Evolutionary conservation across 2,888 invertebrate genomes (phyloP), one percentile per base, ranked within the genome.

Genomic region (Campopleginae sp.): DNA sequence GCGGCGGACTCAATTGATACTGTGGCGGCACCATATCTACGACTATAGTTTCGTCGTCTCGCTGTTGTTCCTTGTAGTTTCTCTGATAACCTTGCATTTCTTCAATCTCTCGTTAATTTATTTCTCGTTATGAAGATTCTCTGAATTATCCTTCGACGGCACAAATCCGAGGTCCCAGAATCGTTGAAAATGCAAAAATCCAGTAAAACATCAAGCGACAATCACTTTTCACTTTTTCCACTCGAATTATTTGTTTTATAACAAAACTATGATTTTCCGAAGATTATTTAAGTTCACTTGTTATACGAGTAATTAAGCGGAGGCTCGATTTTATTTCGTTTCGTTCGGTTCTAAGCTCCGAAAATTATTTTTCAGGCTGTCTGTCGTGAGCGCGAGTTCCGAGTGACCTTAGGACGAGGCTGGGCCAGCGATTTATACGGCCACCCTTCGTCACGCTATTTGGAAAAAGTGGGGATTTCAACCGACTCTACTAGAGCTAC

Each of bases 11-110:
- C 2, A 91, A 82, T 65, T 91, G 91, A 86, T 91, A 92, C 70
- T 90, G 92, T 12, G 95, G 94, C 19, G 95, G 95, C 76, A 95
- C 94, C 71, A 96, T 93, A 88, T 96, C 96, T 86, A 96, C 94
- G 10, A 96, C 95, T 79, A 95, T 94, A 2, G 95, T 94, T 78
- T 93, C 94, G 77, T 92, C 91, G 0, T 90, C 89, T 10, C 90
- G 90, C 54, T 87, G 58, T 23, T 92, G 92, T 51, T 93, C 93
- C 78, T 93, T 89, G 19, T 91, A 90, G 63, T 88, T 91, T 80
- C 88, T 89, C 31, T 91, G 92, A 82, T 89, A 92, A 4, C 91
- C 89, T 48, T 90, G 90, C 92, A 92, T 91, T 0, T 76, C 84
- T 10, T 8, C 12, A 27, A 63, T 80, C 19, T 19, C 46, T 63